These are phyloP conservation scores for Bombus haemorrhoidalis DNA, from an alignment of 1,140 invertebrate species.

Conservation along the genomic window DNA sequence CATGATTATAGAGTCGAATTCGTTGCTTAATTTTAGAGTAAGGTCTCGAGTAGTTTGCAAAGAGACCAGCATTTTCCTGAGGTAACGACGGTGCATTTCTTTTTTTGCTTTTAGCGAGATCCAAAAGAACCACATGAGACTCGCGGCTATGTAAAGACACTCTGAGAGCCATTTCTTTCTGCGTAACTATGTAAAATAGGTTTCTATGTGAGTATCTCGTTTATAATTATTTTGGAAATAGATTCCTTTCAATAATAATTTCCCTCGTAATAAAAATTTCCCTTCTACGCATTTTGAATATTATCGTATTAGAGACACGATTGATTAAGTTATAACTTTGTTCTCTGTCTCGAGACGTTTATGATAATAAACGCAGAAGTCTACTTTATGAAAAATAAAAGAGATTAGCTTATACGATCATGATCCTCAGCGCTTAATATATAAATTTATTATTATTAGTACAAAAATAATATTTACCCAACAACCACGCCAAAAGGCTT, in stretches of 20 bases:
- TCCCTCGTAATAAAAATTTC: too few species aligned
- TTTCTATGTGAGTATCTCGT: not conserved
- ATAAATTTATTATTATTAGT: not conserved
- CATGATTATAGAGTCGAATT: slow-evolving; percentile 23
- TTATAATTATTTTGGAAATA: too few species aligned
- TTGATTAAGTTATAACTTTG: too few species aligned
- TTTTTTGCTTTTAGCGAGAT: slow-evolving; percentile 32
- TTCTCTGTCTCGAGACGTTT: too few species aligned
- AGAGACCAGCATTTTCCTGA: slow-evolving; percentile 48
- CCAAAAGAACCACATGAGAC: slow-evolving; percentile 58
- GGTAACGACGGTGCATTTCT: slow-evolving; percentile 48
- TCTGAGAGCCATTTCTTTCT: not conserved
- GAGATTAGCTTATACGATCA: too few species aligned
- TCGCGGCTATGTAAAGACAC: slow-evolving; percentile 57
- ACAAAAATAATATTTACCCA: slow-evolving; percentile 38
- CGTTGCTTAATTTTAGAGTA: slow-evolving; percentile 22
- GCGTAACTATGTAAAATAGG: slow-evolving; percentile 2
- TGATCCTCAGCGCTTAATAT: too few species aligned
- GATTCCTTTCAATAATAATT: not conserved
- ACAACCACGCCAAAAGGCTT: slow-evolving; percentile 55
- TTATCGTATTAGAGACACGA: too few species aligned
- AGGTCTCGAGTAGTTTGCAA: slow-evolving; percentile 43
- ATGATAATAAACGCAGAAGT: too few species aligned
- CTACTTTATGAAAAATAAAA: too few species aligned
- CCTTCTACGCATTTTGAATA: too few species aligned